Conservation (phyloP, 1,140 invertebrate species). For the Drosophila melanogaster region DNA sequence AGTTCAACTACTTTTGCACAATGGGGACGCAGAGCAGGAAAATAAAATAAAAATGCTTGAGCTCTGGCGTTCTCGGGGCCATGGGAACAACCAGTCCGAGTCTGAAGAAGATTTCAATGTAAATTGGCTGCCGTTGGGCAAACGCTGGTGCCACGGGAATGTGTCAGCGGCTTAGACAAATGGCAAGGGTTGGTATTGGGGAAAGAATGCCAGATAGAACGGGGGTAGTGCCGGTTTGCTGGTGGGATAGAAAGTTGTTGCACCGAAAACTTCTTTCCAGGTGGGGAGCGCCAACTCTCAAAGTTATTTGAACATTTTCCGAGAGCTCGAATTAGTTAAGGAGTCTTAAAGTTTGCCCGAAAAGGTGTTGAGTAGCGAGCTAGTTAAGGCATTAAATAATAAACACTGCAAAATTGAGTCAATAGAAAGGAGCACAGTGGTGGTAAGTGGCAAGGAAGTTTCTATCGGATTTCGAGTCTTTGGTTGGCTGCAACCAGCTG, state of each 20-base stretch:
- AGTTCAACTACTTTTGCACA: conserved; percentile 70
- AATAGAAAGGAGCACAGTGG: conserved; percentile 19
- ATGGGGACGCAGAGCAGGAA: conserved; percentile 36
- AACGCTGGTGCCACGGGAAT: conserved; percentile 62
- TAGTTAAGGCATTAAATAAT: conserved; percentile 74
- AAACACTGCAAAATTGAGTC: conserved; percentile 53
- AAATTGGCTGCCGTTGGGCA: conserved; percentile 66
- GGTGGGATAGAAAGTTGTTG: conserved; percentile 28
- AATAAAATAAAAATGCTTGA: conserved; percentile 28
- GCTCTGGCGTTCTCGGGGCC: conserved; percentile 17
- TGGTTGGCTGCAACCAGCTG: not conserved
- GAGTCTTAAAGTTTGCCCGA: conserved; percentile 55
- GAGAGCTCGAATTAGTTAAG: conserved; percentile 67
- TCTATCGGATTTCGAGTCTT: conserved; percentile 24
- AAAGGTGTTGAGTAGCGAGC: conserved; percentile 62
- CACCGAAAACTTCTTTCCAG: conserved; percentile 20
- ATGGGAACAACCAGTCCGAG: conserved; percentile 22
- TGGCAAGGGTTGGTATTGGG: conserved; percentile 8
- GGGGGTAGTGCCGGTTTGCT: not conserved
- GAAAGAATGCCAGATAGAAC: conserved; percentile 2
- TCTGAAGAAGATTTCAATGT: conserved; percentile 69
- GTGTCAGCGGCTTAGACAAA: conserved; percentile 70
- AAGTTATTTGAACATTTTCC: conserved; percentile 74
- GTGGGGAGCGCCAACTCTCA: conserved; percentile 6
- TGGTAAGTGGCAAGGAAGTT: conserved; percentile 8